Evolutionary conservation across 2,888 invertebrate species (phyloP).

Genomic region (Caenorhabditis afra): DNA sequence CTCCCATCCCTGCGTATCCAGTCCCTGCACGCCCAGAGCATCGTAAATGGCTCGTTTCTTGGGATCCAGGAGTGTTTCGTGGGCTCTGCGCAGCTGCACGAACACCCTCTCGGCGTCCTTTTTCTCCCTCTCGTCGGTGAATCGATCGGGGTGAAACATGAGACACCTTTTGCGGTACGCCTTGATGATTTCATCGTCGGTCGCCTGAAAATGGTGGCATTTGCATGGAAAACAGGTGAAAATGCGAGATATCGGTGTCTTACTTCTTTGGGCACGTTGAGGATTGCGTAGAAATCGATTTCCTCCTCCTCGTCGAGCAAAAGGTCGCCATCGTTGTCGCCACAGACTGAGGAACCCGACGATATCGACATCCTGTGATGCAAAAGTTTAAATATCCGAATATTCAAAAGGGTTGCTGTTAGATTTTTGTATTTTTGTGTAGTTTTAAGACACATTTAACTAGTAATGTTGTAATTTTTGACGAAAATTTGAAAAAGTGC

Average conservation of each 20-base stretch:
- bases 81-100: conserved; percentile 92
- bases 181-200: conserved; percentile 92
- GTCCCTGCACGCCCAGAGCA: conserved; percentile 89
- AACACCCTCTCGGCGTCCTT: conserved; percentile 93
- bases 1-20: conserved; percentile 95
- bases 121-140: conserved; percentile 88
- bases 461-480: background rate
- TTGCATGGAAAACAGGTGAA: background rate
- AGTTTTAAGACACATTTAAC: no score
- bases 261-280: conserved; percentile 77
- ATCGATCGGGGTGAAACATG: conserved; percentile 97
- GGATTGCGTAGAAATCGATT: conserved; percentile 79
- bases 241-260: no score
- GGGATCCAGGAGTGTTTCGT: conserved; percentile 94
- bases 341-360: conserved; percentile 67
- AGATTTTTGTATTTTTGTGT: no score
- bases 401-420: no score
- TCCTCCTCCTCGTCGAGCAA: conserved; percentile 73
- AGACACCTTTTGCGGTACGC: conserved; percentile 93
- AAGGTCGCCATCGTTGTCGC: conserved; percentile 68
- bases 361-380: conserved; percentile 67
- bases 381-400: background rate
- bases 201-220: conserved; percentile 85
- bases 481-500: background rate
- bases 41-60: conserved; percentile 97